Conservation (phyloP, 2,888 invertebrate genomes). For the Scaptomyza cyrtandrae region DNA sequence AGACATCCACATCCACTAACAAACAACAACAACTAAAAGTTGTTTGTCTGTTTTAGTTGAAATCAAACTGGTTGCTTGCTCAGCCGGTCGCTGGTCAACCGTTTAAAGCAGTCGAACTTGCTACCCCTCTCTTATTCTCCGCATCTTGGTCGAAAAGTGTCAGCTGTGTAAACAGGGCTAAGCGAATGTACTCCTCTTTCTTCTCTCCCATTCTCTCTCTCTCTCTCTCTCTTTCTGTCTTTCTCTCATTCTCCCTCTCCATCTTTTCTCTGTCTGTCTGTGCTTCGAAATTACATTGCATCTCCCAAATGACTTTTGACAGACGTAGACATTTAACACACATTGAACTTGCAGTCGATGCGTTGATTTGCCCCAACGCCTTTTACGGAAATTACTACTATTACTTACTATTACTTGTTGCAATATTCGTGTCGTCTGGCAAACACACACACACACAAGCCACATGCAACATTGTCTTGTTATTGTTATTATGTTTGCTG, state of each 20-base stretch:
- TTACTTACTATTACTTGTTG: constrained; percentile 46
- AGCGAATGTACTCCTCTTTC: constrained; percentile 44
- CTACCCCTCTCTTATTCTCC: neutral
- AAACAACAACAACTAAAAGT: constrained; percentile 62
- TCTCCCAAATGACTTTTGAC: constrained; percentile 35
- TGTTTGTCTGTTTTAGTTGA: constrained; percentile 77
- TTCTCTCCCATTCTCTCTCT: neutral
- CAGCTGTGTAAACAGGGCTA: constrained; percentile 78
- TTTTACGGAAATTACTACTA: constrained; percentile 68
- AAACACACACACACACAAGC: constrained; percentile 8
- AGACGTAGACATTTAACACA: constrained; percentile 36
- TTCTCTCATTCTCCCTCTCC: too few species aligned
- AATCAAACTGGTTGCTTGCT: constrained; percentile 75
- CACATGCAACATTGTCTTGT: constrained; percentile 38
- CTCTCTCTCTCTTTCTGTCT: neutral
- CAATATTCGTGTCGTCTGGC: constrained; percentile 68
- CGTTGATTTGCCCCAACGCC: constrained; percentile 61
- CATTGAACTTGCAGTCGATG: constrained; percentile 56
- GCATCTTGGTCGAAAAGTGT: constrained; percentile 58
- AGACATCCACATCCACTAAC: constrained; percentile 55
- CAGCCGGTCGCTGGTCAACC: constrained; percentile 52
- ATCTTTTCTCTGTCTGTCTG: constrained; percentile 1
- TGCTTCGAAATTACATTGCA: constrained; percentile 6
- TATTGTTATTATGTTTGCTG: constrained; percentile 7
- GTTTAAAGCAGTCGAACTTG: constrained; percentile 60